phyloP scores from a whole-genome alignment of 2,797 vertebrate genomes.

The Gymnopithys bicolor region DNA sequence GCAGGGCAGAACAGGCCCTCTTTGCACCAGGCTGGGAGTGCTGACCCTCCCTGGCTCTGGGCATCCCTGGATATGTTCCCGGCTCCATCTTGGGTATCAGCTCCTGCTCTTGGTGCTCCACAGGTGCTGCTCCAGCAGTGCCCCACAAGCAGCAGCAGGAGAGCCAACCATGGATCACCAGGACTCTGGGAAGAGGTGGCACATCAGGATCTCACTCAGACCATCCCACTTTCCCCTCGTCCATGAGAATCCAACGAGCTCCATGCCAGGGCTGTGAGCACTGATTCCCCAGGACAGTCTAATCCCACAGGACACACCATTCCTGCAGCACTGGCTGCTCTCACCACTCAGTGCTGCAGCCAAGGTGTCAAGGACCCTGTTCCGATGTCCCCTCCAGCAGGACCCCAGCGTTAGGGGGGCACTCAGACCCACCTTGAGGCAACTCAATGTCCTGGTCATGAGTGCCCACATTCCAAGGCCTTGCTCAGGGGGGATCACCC shows the following conservation, averaged over 20 bases:
- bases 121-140: not conserved
- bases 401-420: fast-evolving
- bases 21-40: not conserved
- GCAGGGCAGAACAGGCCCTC: not conserved
- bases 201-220: not conserved
- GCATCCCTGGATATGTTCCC: not conserved
- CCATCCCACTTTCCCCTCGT: not conserved
- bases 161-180: fast-evolving
- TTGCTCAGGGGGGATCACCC: not conserved
- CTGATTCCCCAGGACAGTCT: not conserved
- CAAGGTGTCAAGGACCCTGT: not conserved
- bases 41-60: not conserved
- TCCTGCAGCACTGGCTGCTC: not conserved
- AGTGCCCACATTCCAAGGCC: fast-evolving
- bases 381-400: fast-evolving
- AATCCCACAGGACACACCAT: fast-evolving
- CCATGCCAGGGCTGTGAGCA: not conserved
- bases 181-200: fast-evolving
- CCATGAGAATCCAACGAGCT: not conserved
- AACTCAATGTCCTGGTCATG: fast-evolving
- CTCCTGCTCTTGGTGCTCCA: not conserved
- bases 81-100: fast-evolving
- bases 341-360: fast-evolving
- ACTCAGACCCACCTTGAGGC: fast-evolving
- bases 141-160: not conserved